Conservation (phyloP, 2,797 vertebrate genomes). For the Malurus leucopterus region DNA sequence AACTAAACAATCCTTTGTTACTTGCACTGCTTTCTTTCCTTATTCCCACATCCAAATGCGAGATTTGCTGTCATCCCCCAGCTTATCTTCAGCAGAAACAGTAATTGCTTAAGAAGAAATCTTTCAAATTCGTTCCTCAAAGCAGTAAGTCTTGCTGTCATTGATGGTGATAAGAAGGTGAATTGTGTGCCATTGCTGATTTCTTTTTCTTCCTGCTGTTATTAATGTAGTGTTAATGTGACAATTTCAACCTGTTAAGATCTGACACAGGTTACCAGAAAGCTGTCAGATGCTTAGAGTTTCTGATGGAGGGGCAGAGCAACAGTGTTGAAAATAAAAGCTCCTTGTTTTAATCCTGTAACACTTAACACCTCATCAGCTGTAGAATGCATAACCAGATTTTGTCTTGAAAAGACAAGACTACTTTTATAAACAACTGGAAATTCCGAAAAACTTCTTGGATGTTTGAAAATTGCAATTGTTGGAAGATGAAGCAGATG, state of each 20-base stretch:
- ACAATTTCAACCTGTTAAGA: background rate
- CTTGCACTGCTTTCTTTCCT: background rate
- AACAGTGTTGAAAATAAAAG: background rate
- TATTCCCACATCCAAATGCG: background rate
- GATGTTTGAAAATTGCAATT: background rate
- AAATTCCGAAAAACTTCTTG: conserved; percentile 11
- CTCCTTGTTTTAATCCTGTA: background rate
- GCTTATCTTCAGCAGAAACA: background rate
- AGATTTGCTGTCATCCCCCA: background rate
- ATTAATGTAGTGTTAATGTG: background rate
- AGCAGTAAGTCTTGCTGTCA: background rate
- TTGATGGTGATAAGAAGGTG: background rate
- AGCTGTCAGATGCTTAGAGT: background rate
- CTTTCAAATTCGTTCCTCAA: background rate
- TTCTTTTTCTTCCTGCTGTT: background rate
- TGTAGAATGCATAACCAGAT: background rate
- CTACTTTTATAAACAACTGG: background rate
- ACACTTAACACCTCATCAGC: background rate
- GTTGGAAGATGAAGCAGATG: conserved; percentile 25
- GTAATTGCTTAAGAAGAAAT: background rate
- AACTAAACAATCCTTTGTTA: background rate
- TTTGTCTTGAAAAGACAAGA: background rate
- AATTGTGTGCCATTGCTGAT: background rate
- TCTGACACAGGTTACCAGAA: background rate
- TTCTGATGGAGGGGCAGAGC: background rate